A percentile compares a stretch with the other conserved stretches of the same genome.
phyloP scores from a whole-genome alignment of 1,140 invertebrate species.

The Panagrolaimus sp. region DNA sequence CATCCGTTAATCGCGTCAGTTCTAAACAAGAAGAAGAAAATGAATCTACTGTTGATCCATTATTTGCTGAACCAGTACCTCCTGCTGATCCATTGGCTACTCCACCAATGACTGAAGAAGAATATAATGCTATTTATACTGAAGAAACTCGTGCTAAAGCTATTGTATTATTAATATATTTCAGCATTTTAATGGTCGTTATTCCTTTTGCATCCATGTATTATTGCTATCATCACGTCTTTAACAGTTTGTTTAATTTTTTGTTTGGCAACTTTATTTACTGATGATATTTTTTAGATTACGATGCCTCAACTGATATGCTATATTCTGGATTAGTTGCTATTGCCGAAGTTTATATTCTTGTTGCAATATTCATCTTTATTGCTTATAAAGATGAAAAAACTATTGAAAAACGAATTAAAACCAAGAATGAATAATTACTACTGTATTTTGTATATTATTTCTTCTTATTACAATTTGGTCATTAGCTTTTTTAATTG shows the following conservation, averaged over 20 bases:
- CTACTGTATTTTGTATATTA: too few relatives aligned
- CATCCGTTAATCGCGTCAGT: background rate
- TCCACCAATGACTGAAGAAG: conserved; percentile 1
- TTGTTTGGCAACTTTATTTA: background rate
- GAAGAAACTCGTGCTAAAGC: conserved; percentile 19
- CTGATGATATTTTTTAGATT: conserved; percentile 32
- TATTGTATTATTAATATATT: conserved; percentile 27
- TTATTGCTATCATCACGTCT: conserved; percentile 29
- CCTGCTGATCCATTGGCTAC: background rate
- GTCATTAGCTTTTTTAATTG: too few relatives aligned
- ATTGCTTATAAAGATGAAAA: conserved; percentile 36
- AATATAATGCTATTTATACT: conserved; percentile 14
- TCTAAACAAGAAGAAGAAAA: background rate
- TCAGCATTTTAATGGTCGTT: conserved; percentile 34
- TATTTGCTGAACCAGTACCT: background rate
- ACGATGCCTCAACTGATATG: conserved; percentile 26
- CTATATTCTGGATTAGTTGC: conserved; percentile 37
- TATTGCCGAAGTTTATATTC: conserved; percentile 25
- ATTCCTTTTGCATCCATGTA: conserved; percentile 38
- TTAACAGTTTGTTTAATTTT: conserved; percentile 21
- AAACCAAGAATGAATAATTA: too few relatives aligned
- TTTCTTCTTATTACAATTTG: too few relatives aligned
- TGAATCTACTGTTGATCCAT: background rate
- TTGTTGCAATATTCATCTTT: conserved; percentile 40
- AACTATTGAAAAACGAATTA: conserved; percentile 6